Conservation (phyloP, 92 coral and sea anemone species). For the Isaurus tuberculatus region DNA sequence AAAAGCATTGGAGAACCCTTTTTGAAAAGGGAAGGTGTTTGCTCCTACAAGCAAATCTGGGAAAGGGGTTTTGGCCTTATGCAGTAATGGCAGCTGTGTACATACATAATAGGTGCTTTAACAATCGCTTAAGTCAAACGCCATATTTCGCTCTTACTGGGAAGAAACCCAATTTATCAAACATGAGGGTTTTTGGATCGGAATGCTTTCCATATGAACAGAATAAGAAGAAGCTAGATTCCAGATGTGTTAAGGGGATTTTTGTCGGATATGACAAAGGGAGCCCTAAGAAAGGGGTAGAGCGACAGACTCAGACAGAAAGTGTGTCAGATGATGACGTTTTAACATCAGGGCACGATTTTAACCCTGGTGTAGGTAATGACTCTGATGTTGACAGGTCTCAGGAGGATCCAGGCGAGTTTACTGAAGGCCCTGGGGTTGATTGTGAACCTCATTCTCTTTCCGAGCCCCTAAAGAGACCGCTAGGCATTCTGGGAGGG, state of each 20-base stretch:
- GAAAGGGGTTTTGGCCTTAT: slow-evolving; percentile 52
- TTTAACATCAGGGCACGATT: slow-evolving; percentile 26
- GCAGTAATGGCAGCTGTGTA: slow-evolving; percentile 57
- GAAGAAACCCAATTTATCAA: slow-evolving; percentile 52
- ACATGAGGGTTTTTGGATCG: slow-evolving; percentile 70
- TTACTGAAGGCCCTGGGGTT: slow-evolving; percentile 41
- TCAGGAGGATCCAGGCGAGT: slow-evolving; percentile 37
- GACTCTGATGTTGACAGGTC: slow-evolving; percentile 43
- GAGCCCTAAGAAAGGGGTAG: slow-evolving; percentile 59
- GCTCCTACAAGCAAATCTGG: slow-evolving; percentile 27
- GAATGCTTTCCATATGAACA: slow-evolving; percentile 58
- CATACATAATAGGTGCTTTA: slow-evolving; percentile 46
- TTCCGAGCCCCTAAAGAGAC: slow-evolving; percentile 30
- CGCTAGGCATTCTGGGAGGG: slow-evolving; percentile 35
- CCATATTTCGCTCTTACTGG: slow-evolving; percentile 55
- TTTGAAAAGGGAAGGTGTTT: slow-evolving; percentile 54
- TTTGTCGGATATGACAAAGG: slow-evolving; percentile 55
- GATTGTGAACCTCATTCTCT: slow-evolving; percentile 16
- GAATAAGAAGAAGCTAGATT: slow-evolving; percentile 54
- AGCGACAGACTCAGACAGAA: slow-evolving; percentile 55
- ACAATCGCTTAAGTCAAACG: slow-evolving; percentile 43
- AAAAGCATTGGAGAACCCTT: slow-evolving; percentile 43
- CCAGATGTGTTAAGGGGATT: slow-evolving; percentile 50
- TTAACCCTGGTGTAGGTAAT: slow-evolving; percentile 27
- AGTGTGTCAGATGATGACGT: slow-evolving; percentile 32